Percentiles rank a stretch among this genome's conserved stretches.
These are phyloP conservation scores for Riparia riparia DNA, from an alignment of 2,113 vertebrate species.

Conservation along the genomic window DNA sequence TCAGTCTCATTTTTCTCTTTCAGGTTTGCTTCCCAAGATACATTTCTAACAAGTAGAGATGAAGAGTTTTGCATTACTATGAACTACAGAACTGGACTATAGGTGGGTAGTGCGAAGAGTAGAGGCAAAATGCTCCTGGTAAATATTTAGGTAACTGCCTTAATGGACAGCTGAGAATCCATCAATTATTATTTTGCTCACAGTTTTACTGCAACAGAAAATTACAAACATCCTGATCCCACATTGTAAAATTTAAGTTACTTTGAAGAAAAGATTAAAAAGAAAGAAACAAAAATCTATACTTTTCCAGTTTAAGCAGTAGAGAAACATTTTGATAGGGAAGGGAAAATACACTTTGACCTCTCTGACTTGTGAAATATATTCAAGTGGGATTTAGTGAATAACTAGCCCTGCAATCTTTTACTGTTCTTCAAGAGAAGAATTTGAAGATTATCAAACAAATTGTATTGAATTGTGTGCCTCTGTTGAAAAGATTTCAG, in stretches of 20 bases:
- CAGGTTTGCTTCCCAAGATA: not conserved
- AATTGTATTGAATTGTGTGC: not conserved
- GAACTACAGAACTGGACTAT: not conserved
- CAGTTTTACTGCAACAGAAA: not conserved
- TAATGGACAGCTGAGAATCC: not conserved
- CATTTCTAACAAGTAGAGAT: not conserved
- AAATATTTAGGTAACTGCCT: not conserved
- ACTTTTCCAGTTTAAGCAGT: not conserved
- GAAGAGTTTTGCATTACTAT: not conserved
- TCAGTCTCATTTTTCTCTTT: not conserved
- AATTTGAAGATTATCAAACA: not conserved
- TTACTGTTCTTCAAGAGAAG: not conserved
- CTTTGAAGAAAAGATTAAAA: not conserved
- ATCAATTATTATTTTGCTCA: not conserved
- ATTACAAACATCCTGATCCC: not conserved
- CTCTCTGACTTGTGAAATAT: not conserved
- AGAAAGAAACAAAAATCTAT: not conserved
- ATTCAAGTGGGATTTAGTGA: not conserved
- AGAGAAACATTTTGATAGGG: not conserved
- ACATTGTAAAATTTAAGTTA: not conserved
- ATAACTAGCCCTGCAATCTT: not conserved
- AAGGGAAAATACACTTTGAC: not conserved
- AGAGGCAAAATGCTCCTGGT: not conserved
- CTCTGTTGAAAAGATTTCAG: not conserved
- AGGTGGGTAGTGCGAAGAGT: not conserved